Conservation (phyloP, 2,113 vertebrate species). For the Toxostoma redivivum region DNA sequence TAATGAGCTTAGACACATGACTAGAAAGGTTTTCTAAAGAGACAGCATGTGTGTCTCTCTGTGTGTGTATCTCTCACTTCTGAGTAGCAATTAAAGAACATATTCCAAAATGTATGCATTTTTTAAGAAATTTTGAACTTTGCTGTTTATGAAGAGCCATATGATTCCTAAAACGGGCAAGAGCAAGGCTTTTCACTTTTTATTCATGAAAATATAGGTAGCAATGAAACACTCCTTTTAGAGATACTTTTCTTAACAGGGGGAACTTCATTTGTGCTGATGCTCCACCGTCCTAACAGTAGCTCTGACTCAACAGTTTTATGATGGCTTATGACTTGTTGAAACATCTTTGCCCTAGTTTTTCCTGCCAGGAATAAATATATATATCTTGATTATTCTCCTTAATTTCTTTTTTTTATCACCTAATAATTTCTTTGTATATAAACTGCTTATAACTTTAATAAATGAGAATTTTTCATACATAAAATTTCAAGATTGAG, state of each 20-base stretch:
- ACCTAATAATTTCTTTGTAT: not conserved
- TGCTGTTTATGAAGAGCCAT: not conserved
- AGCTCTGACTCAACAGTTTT: not conserved
- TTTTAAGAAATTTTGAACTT: not conserved
- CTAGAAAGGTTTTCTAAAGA: not conserved
- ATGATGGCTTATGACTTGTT: not conserved
- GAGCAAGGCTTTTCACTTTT: not conserved
- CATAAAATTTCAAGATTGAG: not conserved
- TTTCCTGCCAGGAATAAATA: not conserved
- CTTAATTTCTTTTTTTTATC: not conserved
- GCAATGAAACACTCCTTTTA: not conserved
- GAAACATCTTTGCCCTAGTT: not conserved
- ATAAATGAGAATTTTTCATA: not conserved
- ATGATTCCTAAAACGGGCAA: not conserved
- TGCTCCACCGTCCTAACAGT: not conserved
- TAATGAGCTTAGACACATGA: not conserved
- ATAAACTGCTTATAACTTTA: not conserved
- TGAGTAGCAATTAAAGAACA: not conserved
- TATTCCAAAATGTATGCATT: not conserved
- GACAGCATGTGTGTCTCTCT: rapidly evolving
- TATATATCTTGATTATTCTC: not conserved
- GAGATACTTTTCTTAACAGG: not conserved
- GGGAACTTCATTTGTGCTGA: not conserved
- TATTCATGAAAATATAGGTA: not conserved
- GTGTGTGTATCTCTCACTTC: not conserved